Base-by-base conservation (phyloP, 2,797 vertebrate genomes). In the Masticophis lateralis region DNA sequence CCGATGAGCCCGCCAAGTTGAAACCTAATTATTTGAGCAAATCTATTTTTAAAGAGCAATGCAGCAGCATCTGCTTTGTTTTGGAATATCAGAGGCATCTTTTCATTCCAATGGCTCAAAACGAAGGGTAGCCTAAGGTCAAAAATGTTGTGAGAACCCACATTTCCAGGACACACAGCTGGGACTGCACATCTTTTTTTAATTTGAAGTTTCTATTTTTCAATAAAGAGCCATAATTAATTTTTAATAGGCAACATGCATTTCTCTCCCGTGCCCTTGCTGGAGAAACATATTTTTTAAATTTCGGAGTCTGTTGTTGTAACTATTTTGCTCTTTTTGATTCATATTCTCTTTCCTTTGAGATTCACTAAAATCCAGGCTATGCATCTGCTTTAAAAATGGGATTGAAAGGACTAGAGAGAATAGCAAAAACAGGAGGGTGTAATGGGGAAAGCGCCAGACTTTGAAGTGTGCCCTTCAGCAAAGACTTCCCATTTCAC, bases 151-250 rank as follows among this genome's bases (percentile, higher is more conserved):
- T 57, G 16, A 55, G 60, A 86, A 61, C 28, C 56, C 89, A 37
- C 79, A 83, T 92, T 86, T 83, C 61, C 69, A 86, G 43, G 37
- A 92, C 32, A 59, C 66, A 57, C 28, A 12, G 37, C 87, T 59
- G 20, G 25, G 55, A 28, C 28, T n/a, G 37, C 51, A 28, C 28
- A 37, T 18, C 37, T 14, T 91, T 60, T 94, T 96, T 96, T 95
- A 83, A 83, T 83, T 47, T 83, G 37, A 47, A 47, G 20, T 25
- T 47, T 47, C 20, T 4, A 25, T 47, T 22, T 43, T 83, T 83
- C 74, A 83, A 47, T 25, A 83, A 83, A 83, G 20, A 47, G 20
- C 20, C 74, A 25, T 22, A 83, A 83, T 83, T 79, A 83, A 47
- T 83, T 83, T 83, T 83, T 47, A 83, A 83, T 83, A 83, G 20